Conservation (phyloP, 2,113 vertebrate genomes). For the Erythrolamprus reginae region DNA sequence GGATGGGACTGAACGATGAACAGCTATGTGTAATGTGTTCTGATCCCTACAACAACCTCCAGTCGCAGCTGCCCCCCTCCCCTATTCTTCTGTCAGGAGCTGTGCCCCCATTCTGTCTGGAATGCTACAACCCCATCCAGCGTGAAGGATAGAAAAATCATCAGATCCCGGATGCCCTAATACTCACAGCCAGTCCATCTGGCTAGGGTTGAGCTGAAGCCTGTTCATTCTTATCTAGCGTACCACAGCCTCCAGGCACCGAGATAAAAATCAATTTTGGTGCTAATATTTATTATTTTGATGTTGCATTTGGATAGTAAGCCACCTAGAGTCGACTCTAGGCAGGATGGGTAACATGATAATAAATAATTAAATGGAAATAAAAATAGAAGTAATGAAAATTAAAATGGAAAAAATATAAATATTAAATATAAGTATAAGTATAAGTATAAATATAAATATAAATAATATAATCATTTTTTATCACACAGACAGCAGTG, state of each 20-base stretch:
- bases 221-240: not conserved
- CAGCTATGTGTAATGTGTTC: not conserved
- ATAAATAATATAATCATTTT: too few relatives aligned
- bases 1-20: not conserved
- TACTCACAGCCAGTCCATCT: not conserved
- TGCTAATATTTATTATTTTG: not conserved
- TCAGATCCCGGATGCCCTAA: not conserved
- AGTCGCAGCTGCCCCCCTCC: not conserved
- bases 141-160: not conserved
- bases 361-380: too few relatives aligned
- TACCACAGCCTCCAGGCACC: not conserved
- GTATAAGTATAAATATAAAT: too few relatives aligned
- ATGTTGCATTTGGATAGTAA: not conserved
- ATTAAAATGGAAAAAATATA: too few relatives aligned
- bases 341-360: too few relatives aligned
- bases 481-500: too few relatives aligned
- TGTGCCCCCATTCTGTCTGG: not conserved
- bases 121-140: not conserved
- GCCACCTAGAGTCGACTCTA: too few relatives aligned
- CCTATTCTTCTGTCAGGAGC: not conserved
- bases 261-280: not conserved
- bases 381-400: too few relatives aligned
- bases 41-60: not conserved
- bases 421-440: too few relatives aligned
- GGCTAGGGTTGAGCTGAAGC: not conserved